Conservation (phyloP, 2,888 invertebrate species). For the Crossocerus cetratus region DNA sequence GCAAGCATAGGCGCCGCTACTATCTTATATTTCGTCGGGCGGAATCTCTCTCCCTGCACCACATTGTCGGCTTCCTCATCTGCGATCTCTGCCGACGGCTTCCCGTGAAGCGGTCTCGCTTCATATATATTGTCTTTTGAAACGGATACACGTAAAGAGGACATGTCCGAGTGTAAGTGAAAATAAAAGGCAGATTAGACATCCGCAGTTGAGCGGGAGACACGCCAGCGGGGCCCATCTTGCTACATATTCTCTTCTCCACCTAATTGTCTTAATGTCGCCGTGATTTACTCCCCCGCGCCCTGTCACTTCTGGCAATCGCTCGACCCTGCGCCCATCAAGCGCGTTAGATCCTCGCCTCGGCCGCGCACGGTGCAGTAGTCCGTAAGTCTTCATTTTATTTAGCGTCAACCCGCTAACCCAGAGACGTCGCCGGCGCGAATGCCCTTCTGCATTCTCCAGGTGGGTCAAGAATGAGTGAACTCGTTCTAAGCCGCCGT, state of each 20-base stretch:
- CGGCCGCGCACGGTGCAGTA: slow-evolving; percentile 18
- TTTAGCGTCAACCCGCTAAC: slow-evolving; percentile 52
- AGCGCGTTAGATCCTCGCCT: slow-evolving; percentile 20
- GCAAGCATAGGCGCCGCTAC: slow-evolving; percentile 30
- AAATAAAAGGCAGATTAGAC: slow-evolving; percentile 48
- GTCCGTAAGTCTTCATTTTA: slow-evolving; percentile 50
- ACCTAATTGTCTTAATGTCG: slow-evolving; percentile 67
- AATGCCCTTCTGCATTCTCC: not conserved
- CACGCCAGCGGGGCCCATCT: slow-evolving; percentile 29
- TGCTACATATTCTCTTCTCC: slow-evolving; percentile 40
- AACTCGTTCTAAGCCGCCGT: not conserved
- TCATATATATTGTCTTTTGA: no score
- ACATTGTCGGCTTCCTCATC: no score
- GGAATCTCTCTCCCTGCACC: no score
- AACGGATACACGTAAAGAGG: no score
- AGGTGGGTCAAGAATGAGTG: not conserved
- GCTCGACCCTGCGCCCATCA: slow-evolving; percentile 35
- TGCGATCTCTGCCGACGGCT: no score
- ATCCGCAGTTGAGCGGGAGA: slow-evolving; percentile 39
- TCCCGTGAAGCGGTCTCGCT: no score
- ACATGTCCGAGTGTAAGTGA: slow-evolving; percentile 15
- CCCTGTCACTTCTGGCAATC: slow-evolving; percentile 48
- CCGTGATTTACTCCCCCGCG: slow-evolving; percentile 65
- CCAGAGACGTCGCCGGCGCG: slow-evolving; percentile 47
- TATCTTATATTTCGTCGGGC: slow-evolving; percentile 7